Evolutionary conservation across 1,140 invertebrate species (phyloP).

Genomic region (Paraescarpia echinospica): DNA sequence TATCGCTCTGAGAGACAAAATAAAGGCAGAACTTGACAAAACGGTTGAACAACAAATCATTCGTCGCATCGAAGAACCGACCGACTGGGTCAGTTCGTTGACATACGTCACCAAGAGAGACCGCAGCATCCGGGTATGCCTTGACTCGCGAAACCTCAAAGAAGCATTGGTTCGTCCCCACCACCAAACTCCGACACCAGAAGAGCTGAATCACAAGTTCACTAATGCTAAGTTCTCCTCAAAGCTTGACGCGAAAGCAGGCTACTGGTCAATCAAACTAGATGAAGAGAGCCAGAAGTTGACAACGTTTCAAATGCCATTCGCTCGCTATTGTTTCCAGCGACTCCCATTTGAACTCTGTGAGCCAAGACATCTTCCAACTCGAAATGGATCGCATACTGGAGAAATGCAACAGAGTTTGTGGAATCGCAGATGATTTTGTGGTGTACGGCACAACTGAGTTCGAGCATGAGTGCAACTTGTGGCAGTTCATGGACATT

Average conservation of each 20-base stretch:
- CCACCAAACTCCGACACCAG: constrained; percentile 1
- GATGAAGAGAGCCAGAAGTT: constrained; percentile 38
- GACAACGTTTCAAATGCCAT: constrained; percentile 43
- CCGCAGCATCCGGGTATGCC: neutral
- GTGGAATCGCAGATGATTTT: constrained; percentile 47
- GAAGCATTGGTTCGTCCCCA: neutral
- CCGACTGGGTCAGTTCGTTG: too few species aligned
- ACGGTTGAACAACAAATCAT: neutral
- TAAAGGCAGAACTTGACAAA: neutral
- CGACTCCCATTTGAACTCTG: constrained; percentile 45
- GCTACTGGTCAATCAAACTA: constrained; percentile 47
- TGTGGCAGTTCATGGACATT: constrained; percentile 30
- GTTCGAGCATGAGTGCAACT: constrained; percentile 35
- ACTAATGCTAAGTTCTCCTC: constrained; percentile 28
- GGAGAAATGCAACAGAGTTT: constrained; percentile 45
- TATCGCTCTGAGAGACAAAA: neutral
- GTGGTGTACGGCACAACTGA: constrained; percentile 35
- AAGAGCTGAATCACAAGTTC: constrained; percentile 37
- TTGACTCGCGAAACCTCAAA: constrained; percentile 17
- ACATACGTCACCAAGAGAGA: constrained; percentile 10
- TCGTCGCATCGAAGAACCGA: neutral
- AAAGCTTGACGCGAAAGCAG: constrained; percentile 44
- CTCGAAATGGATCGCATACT: too few species aligned
- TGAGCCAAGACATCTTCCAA: constrained; percentile 45
- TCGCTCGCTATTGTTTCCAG: constrained; percentile 40